Evolutionary conservation across 2,888 invertebrate genomes (phyloP).

Genomic region (Trilocha varians): DNA sequence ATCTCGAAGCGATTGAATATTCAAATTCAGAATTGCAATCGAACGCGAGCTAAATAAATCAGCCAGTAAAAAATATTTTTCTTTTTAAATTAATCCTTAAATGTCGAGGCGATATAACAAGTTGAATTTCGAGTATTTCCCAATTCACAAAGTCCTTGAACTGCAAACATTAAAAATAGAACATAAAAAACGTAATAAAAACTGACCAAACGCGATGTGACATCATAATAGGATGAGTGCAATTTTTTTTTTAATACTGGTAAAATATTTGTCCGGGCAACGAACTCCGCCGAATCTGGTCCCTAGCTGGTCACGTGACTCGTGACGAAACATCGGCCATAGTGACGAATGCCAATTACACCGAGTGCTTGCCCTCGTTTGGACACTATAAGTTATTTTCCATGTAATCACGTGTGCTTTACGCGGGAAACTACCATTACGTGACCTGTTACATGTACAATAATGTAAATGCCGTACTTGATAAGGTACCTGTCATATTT

Average conservation of each 20-base stretch:
- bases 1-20: too few species aligned
- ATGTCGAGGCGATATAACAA: too few species aligned
- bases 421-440: too few species aligned
- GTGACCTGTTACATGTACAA: too few species aligned
- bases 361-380: neutral
- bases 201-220: constrained; percentile 37
- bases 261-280: constrained; percentile 60
- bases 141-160: neutral
- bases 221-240: constrained; percentile 54
- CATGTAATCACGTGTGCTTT: too few species aligned
- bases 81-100: too few species aligned
- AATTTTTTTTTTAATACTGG: constrained; percentile 47
- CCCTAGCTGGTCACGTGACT: constrained; percentile 32
- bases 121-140: constrained; percentile 14
- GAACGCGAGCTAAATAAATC: too few species aligned
- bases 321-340: constrained; percentile 39
- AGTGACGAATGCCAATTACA: constrained; percentile 17
- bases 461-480: too few species aligned
- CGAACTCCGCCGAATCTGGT: constrained; percentile 47
- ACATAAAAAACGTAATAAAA: constrained; percentile 30
- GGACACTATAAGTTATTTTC: neutral
- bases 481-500: too few species aligned
- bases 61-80: too few species aligned
- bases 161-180: constrained; percentile 15
- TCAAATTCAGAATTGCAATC: too few species aligned